Conservation (phyloP, 2,797 vertebrate genomes). For the Sebastes paucispinis region DNA sequence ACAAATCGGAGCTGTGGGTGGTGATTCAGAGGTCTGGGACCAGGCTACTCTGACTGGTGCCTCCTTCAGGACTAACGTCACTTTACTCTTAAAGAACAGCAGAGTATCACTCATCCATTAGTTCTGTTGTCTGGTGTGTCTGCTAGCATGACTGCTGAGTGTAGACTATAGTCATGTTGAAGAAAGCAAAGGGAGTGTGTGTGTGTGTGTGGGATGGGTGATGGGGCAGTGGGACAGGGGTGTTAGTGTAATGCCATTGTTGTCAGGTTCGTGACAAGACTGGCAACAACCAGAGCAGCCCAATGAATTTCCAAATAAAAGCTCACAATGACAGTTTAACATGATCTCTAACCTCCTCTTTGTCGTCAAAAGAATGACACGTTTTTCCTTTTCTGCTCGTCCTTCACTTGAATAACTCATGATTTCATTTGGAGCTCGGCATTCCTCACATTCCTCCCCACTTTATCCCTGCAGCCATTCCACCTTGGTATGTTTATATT, state of each 20-base stretch:
- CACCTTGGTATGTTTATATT: slow-evolving; percentile 47
- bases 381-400: neutral
- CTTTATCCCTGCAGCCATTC: slow-evolving; percentile 39
- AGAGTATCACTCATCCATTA: neutral
- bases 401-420: slow-evolving; percentile 48
- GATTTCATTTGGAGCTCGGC: slow-evolving; percentile 47
- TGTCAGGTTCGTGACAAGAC: slow-evolving; percentile 34
- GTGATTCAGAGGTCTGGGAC: neutral
- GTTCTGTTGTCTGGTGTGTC: neutral
- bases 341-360: slow-evolving; percentile 41
- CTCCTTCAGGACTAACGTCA: neutral
- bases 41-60: too few species aligned
- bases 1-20: neutral
- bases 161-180: neutral
- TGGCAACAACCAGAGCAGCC: slow-evolving; percentile 26
- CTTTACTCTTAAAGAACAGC: neutral
- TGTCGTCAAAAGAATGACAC: slow-evolving; percentile 14
- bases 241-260: slow-evolving; percentile 31
- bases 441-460: slow-evolving; percentile 69
- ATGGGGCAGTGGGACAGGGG: neutral
- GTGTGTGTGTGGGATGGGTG: neutral
- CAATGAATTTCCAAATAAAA: slow-evolving; percentile 39
- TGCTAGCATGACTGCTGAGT: neutral
- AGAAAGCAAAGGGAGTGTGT: neutral
- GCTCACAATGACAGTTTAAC: slow-evolving; percentile 19